Conservation (phyloP, 1,140 invertebrate genomes). For the Zelostemma sp. region DNA sequence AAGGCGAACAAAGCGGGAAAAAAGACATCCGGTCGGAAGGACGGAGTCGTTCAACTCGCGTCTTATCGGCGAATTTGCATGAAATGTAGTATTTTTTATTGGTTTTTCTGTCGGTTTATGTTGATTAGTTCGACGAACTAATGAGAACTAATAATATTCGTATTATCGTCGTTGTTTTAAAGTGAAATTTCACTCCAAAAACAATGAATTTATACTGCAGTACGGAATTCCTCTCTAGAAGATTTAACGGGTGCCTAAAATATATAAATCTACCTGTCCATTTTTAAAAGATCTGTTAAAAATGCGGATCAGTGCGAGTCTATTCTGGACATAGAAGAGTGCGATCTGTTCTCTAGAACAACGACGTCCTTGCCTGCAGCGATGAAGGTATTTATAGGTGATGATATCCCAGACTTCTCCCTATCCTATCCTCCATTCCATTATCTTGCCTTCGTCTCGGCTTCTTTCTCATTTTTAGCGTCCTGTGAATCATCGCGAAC, state of each 20-base stretch:
- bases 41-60: constrained; percentile 42
- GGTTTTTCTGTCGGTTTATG: too few relatives aligned
- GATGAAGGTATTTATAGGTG: constrained; percentile 53
- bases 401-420: constrained; percentile 47
- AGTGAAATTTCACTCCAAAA: too few relatives aligned
- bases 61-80: neutral
- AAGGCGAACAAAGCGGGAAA: constrained; percentile 31
- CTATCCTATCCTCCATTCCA: constrained; percentile 34
- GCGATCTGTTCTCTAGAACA: constrained; percentile 41
- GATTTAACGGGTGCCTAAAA: too few relatives aligned
- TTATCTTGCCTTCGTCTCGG: constrained; percentile 14
- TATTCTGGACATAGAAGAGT: constrained; percentile 40
- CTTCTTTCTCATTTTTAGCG: constrained; percentile 9
- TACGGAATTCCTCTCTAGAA: too few relatives aligned
- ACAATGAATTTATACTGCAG: too few relatives aligned
- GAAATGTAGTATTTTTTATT: too few relatives aligned
- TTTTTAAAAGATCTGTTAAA: too few relatives aligned
- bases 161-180: too few relatives aligned
- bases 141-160: too few relatives aligned
- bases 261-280: too few relatives aligned
- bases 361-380: constrained; percentile 51
- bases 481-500: constrained; percentile 31
- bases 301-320: too few relatives aligned
- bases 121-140: too few relatives aligned
- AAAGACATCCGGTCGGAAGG: constrained; percentile 37